phyloP scores from a whole-genome alignment of 2,797 vertebrate species.

The Todus mexicanus region DNA sequence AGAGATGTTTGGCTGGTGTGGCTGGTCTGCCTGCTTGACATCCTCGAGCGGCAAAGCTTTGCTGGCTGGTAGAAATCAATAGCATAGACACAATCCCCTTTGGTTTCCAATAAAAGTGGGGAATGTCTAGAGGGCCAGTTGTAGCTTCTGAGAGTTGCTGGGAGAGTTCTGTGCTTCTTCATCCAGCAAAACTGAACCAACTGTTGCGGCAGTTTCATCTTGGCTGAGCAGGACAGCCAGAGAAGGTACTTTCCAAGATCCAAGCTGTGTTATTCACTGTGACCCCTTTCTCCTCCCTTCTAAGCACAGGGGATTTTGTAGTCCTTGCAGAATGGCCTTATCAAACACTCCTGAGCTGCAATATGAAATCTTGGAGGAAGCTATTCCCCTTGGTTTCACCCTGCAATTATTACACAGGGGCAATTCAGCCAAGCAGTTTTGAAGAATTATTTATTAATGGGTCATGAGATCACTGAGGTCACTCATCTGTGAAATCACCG shows the following conservation, averaged over 20 bases:
- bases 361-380: not conserved
- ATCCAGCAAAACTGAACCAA: not conserved
- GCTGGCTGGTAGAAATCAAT: not conserved
- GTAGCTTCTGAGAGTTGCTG: not conserved
- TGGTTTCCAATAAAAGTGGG: not conserved
- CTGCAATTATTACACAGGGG: not conserved
- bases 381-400: not conserved
- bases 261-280: not conserved
- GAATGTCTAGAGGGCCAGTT: not conserved
- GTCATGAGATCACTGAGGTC: conserved; percentile 24
- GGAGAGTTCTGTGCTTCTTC: not conserved
- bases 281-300: not conserved
- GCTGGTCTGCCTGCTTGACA: not conserved
- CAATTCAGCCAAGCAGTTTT: not conserved
- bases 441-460: conserved; percentile 24
- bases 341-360: not conserved
- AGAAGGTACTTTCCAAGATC: conserved; percentile 1
- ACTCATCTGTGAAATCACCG: not conserved
- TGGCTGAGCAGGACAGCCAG: not conserved
- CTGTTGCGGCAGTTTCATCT: not conserved
- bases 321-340: not conserved
- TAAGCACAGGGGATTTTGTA: not conserved
- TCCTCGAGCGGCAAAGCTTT: not conserved
- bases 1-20: not conserved
- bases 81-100: not conserved